Evolutionary conservation across 2,888 invertebrate genomes (phyloP).

Genomic region (Eilema sororculum): DNA sequence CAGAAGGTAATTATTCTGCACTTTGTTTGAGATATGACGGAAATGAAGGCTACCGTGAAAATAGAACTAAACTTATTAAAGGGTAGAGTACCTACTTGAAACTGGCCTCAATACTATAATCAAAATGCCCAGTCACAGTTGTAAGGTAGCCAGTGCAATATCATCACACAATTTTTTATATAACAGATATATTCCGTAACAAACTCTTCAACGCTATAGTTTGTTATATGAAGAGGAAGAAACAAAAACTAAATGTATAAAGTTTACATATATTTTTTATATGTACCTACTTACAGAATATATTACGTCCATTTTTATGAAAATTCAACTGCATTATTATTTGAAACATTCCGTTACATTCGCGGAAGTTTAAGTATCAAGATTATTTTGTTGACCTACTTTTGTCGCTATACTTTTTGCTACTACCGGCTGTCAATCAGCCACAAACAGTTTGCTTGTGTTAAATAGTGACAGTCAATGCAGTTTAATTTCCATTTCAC

Average conservation of each 20-base stretch:
- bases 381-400: neutral
- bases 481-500: constrained; percentile 12
- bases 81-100: neutral
- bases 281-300: neutral
- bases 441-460: neutral
- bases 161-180: neutral
- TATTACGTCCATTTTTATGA: neutral
- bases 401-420: neutral
- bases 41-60: no score
- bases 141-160: neutral
- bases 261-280: neutral
- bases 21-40: no score
- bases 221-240: neutral
- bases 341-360: neutral
- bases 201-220: neutral
- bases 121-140: neutral
- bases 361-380: neutral
- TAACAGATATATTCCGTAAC: neutral
- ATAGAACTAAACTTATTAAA: neutral
- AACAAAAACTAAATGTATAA: constrained; percentile 6
- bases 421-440: neutral
- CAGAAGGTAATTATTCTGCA: no score
- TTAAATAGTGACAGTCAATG: neutral
- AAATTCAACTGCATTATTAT: constrained; percentile 7
- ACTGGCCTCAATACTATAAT: neutral